A percentile compares a stretch with the other conserved stretches of the same genome.
These are phyloP conservation scores for Zaprionus kolodkinae DNA, from an alignment of 1,140 invertebrate species.

Conservation along the genomic window DNA sequence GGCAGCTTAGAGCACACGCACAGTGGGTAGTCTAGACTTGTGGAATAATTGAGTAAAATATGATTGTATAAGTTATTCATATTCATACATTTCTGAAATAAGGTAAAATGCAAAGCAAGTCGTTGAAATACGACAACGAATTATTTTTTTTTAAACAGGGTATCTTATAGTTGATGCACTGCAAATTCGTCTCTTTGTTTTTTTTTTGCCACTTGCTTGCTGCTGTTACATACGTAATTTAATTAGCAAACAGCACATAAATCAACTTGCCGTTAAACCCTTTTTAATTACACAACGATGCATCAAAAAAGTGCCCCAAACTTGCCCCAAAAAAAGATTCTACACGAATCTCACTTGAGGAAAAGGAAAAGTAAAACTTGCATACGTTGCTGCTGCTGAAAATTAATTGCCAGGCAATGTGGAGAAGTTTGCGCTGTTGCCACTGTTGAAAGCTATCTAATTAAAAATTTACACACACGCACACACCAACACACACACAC, in stretches of 20 bases:
- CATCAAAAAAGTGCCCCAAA: slow-evolving; percentile 48
- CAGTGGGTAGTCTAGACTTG: neutral
- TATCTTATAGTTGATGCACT: neutral
- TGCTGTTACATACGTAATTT: slow-evolving; percentile 56
- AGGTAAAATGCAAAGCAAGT: too few species aligned
- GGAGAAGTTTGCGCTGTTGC: slow-evolving; percentile 54
- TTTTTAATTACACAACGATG: slow-evolving; percentile 76
- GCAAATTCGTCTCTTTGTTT: neutral
- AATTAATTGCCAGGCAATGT: slow-evolving; percentile 68
- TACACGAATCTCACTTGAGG: neutral
- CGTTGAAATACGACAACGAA: neutral
- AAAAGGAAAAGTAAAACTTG: slow-evolving; percentile 29
- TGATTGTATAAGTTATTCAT: too few species aligned
- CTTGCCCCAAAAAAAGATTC: slow-evolving; percentile 12
- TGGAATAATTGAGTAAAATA: too few species aligned
- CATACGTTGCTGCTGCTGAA: slow-evolving; percentile 23
- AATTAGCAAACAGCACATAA: slow-evolving; percentile 71
- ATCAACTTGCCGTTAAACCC: slow-evolving; percentile 73
- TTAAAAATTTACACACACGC: slow-evolving; percentile 72
- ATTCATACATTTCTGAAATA: too few species aligned
- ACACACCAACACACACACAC: slow-evolving; percentile 46
- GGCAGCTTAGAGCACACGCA: neutral
- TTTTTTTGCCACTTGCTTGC: neutral
- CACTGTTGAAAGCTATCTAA: slow-evolving; percentile 71
- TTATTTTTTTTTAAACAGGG: neutral